phyloP scores from a whole-genome alignment of 2,113 vertebrate genomes.

The Lanius ludovicianus region DNA sequence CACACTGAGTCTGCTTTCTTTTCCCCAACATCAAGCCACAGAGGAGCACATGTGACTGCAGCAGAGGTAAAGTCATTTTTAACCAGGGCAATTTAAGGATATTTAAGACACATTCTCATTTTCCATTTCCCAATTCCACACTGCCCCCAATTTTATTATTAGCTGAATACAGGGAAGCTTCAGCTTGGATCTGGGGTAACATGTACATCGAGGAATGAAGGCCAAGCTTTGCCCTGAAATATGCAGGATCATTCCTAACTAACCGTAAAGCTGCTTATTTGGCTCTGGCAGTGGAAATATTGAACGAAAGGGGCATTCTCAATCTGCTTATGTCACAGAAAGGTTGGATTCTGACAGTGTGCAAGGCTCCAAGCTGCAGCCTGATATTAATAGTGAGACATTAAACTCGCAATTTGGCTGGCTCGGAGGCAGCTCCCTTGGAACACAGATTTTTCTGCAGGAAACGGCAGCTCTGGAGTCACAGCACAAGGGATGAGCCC shows the following conservation, averaged over 20 bases:
- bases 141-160: slow-evolving; percentile 11
- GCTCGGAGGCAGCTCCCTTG: slow-evolving; percentile 13
- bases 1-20: not conserved
- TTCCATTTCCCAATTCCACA: slow-evolving; percentile 33
- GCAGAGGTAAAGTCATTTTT: slow-evolving; percentile 26
- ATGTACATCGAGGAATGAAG: slow-evolving; percentile 19
- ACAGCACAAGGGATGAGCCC: slow-evolving; percentile 1
- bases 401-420: slow-evolving; percentile 58
- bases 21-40: not conserved
- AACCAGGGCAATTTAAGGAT: slow-evolving; percentile 35
- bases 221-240: slow-evolving; percentile 29
- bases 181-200: slow-evolving; percentile 27
- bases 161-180: slow-evolving; percentile 37
- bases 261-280: slow-evolving; percentile 42
- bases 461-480: slow-evolving; percentile 44
- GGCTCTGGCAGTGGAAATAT: slow-evolving; percentile 32
- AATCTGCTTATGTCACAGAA: slow-evolving; percentile 53
- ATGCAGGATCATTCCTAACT: slow-evolving; percentile 52
- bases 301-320: slow-evolving; percentile 63
- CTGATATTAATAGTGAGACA: slow-evolving; percentile 49
- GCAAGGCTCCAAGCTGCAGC: slow-evolving; percentile 54
- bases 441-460: slow-evolving; percentile 43
- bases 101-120: slow-evolving; percentile 47
- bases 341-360: slow-evolving; percentile 12
- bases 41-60: slow-evolving; percentile 11